phyloP scores from a whole-genome alignment of 2,113 vertebrate genomes.

The Lota lota region DNA sequence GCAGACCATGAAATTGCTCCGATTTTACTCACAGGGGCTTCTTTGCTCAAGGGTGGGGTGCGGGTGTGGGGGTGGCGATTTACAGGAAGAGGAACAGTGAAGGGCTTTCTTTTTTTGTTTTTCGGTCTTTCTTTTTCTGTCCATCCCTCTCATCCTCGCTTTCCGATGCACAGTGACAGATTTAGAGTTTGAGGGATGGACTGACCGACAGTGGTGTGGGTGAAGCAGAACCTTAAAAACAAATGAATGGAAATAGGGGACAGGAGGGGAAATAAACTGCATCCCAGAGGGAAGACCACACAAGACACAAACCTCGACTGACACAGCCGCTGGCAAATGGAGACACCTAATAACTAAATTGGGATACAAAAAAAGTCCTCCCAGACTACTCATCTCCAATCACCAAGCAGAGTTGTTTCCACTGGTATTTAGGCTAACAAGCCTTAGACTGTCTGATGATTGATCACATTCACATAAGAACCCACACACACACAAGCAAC shows the following conservation, averaged over 20 bases:
- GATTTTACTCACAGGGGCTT: slow-evolving; percentile 71
- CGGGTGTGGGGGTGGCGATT: slow-evolving; percentile 41
- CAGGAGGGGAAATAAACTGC: neutral
- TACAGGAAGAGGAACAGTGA: slow-evolving; percentile 59
- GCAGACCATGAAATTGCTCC: slow-evolving; percentile 73
- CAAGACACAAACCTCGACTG: slow-evolving; percentile 43
- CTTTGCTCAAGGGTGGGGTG: slow-evolving; percentile 28
- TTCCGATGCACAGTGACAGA: slow-evolving; percentile 34
- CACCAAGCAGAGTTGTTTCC: slow-evolving; percentile 39
- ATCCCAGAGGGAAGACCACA: slow-evolving; percentile 64
- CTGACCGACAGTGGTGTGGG: slow-evolving; percentile 20
- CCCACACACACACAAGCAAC: slow-evolving; percentile 2
- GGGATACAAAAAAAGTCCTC: slow-evolving; percentile 45
- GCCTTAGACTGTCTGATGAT: slow-evolving; percentile 27
- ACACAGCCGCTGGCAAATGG: too few species aligned
- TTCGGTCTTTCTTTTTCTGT: slow-evolving; percentile 24
- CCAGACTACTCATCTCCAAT: neutral
- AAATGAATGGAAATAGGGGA: neutral
- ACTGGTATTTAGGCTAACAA: slow-evolving; percentile 31
- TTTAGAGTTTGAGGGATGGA: slow-evolving; percentile 42
- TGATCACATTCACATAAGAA: slow-evolving; percentile 26
- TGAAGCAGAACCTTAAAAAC: slow-evolving; percentile 19
- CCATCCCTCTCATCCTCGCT: slow-evolving; percentile 30
- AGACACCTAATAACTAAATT: slow-evolving; percentile 59
- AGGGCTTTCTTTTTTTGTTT: slow-evolving; percentile 20